Percentiles rank a stretch among this genome's conserved stretches.
phyloP scores from a whole-genome alignment of 2,113 vertebrate genomes.

The Junco hyemalis region DNA sequence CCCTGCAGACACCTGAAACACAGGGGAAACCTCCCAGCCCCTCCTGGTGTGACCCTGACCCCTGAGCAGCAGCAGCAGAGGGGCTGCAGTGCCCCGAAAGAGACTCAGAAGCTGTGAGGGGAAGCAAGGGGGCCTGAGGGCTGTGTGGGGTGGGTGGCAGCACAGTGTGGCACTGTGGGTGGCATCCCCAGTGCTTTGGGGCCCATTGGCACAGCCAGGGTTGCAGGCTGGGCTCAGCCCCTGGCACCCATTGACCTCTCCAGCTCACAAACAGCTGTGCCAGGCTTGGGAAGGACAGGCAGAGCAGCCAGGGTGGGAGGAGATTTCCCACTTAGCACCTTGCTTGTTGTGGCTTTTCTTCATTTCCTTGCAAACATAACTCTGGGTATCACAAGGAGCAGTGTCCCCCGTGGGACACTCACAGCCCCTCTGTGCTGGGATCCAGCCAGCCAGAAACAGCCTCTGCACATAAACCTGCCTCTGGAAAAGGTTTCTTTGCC shows the following conservation, averaged over 20 bases:
- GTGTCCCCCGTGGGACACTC: background rate
- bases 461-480: background rate
- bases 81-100: background rate
- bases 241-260: background rate
- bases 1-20: background rate
- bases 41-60: background rate
- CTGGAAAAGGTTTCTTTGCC: background rate
- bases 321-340: background rate
- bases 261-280: accelerated
- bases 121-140: background rate
- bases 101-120: background rate
- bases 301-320: background rate
- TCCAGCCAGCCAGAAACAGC: background rate
- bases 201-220: background rate
- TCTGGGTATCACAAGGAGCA: background rate
- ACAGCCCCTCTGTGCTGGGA: background rate
- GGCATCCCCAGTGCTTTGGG: background rate
- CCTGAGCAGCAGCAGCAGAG: background rate
- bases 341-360: background rate
- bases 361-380: background rate
- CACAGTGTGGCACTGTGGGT: too few relatives aligned
- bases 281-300: background rate
- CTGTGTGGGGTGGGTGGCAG: background rate
- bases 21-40: background rate
- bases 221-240: background rate